Evolutionary conservation across 2,888 invertebrate species (phyloP).

Genomic region (Idaea biselata): DNA sequence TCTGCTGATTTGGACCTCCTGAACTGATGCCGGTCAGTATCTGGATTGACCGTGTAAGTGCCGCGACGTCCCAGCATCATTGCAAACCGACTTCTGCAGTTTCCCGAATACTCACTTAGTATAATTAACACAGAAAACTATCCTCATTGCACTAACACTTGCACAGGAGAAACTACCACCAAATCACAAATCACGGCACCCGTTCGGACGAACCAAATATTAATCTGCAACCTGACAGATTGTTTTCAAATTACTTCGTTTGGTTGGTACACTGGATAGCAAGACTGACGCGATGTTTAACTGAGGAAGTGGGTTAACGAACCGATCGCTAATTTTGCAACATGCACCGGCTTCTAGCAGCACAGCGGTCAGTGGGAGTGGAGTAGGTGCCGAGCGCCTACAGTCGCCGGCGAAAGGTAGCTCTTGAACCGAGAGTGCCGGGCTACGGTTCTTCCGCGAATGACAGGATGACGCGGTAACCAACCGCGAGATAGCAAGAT

Average conservation of each 20-base stretch:
- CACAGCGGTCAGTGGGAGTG: constrained; percentile 40
- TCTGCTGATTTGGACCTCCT: constrained; percentile 46
- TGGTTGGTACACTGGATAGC: constrained; percentile 43
- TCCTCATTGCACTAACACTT: constrained; percentile 27
- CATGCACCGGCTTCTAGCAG: constrained; percentile 56
- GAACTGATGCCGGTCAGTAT: constrained; percentile 47
- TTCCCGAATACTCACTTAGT: constrained; percentile 21
- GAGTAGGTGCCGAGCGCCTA: constrained; percentile 54
- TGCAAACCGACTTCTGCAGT: constrained; percentile 32
- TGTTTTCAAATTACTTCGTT: constrained; percentile 47
- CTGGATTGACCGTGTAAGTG: constrained; percentile 70
- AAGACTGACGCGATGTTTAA: constrained; percentile 38
- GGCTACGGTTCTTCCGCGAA: constrained; percentile 68
- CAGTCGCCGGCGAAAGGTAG: constrained; percentile 65
- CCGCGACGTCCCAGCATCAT: constrained; percentile 70
- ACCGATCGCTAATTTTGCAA: constrained; percentile 69
- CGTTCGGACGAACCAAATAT: constrained; percentile 20
- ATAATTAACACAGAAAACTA: constrained; percentile 11
- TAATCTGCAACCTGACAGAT: constrained; percentile 35
- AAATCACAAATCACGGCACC: constrained; percentile 27
- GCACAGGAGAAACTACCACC: constrained; percentile 22
- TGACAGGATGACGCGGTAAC: constrained; percentile 63
- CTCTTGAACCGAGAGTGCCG: constrained; percentile 70
- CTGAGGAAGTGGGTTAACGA: constrained; percentile 66
- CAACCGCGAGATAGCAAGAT: constrained; percentile 70